Conservation (phyloP, 2,797 vertebrate genomes). For the Eremophila alpestris region DNA sequence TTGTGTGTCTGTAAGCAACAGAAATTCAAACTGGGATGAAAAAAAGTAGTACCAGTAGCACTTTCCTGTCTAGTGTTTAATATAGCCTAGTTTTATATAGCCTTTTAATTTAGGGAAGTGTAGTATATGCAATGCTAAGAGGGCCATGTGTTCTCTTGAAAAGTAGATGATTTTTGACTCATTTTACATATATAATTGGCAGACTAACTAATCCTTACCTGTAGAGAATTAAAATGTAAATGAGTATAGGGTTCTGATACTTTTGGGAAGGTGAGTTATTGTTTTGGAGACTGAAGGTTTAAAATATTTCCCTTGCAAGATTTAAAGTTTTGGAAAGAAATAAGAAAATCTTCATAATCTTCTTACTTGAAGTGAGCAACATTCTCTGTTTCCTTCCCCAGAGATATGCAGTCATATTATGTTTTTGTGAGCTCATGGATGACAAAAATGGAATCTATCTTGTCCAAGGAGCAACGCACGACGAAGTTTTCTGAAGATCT, state of each 20-base stretch:
- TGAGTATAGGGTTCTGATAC: neutral
- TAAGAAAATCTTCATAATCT: neutral
- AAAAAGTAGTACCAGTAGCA: neutral
- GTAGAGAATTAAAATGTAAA: neutral
- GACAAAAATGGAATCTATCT: conserved; percentile 98
- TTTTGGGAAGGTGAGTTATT: neutral
- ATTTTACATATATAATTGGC: neutral
- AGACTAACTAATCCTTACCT: neutral
- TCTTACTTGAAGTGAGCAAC: neutral
- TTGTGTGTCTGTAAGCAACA: neutral
- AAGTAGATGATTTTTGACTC: neutral
- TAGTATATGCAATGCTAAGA: neutral
- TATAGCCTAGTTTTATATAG: neutral
- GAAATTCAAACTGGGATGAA: neutral
- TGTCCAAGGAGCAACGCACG: conserved; percentile 88
- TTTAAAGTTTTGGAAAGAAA: neutral
- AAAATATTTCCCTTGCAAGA: neutral
- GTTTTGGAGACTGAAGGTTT: neutral
- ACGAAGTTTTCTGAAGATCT: conserved; percentile 92
- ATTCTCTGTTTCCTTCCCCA: conserved; percentile 66
- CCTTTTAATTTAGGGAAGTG: neutral
- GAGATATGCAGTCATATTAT: conserved; percentile 97
- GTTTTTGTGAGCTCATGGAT: conserved; percentile 98
- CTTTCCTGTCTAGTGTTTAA: neutral
- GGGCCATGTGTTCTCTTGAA: neutral